A percentile compares a stretch with the other conserved stretches of the same genome.
Conservation (phyloP, 2,888 invertebrate species). For the Lasioglossum figueresi region DNA sequence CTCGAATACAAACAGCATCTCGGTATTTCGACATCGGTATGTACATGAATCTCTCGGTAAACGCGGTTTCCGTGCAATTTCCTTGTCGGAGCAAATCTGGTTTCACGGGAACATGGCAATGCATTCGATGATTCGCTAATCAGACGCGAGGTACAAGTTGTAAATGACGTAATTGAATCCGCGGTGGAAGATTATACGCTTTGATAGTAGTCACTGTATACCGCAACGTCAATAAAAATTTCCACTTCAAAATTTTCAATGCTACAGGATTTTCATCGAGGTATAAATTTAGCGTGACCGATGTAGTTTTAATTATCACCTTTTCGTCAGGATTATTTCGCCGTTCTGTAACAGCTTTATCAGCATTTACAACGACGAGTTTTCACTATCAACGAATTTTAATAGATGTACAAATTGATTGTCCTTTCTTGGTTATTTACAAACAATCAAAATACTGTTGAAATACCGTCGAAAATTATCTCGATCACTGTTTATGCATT, state of each 20-base stretch:
- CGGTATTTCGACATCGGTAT: slow-evolving; percentile 24
- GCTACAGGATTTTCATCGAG: neutral
- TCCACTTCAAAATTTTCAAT: neutral
- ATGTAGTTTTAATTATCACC: neutral
- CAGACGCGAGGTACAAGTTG: slow-evolving; percentile 1
- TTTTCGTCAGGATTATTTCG: neutral
- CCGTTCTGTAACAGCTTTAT: neutral
- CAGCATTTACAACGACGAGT: neutral
- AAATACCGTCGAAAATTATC: too few relatives aligned
- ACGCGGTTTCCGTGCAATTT: slow-evolving; percentile 23
- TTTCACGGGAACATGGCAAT: slow-evolving; percentile 22
- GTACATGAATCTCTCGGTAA: slow-evolving; percentile 27
- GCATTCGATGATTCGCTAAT: slow-evolving; percentile 21
- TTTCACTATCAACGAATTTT: neutral
- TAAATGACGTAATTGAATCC: slow-evolving; percentile 27
- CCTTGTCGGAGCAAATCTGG: neutral
- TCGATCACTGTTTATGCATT: too few relatives aligned
- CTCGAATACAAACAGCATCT: neutral
- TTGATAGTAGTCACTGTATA: neutral
- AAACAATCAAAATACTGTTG: too few relatives aligned
- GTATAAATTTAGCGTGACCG: neutral
- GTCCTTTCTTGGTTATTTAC: too few relatives aligned
- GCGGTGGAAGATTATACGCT: neutral
- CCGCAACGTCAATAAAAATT: neutral
- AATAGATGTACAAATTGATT: too few relatives aligned